Evolutionary conservation across 1,140 invertebrate genomes (phyloP), one percentile per base, ranked within the genome.

Genomic region (Zophobas atratus): DNA sequence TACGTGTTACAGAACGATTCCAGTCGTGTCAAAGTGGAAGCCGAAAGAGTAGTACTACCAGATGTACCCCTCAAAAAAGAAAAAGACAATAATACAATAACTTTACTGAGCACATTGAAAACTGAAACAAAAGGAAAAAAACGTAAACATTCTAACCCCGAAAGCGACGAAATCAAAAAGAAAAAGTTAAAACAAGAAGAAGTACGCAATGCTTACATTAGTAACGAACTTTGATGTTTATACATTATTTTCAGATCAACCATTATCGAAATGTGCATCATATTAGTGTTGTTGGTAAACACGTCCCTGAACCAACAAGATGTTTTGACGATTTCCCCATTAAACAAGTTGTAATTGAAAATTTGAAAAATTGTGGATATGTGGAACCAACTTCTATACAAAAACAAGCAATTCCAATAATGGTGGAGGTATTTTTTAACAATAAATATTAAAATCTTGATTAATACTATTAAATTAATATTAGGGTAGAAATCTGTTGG

Each of bases 381-480:
- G 84, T 84, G 0, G 88, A 89, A 74, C 98, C 98, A 5, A 99
- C 98, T 3, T 93, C 97, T 0, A 94, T 99, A 82, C 98, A 99
- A 88, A 95, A 97, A 90, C 97, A 99, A 88, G 94, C 96, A 0
- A 91, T 99, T 78, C 96, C 98, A 8, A 90, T 94, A 48, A 93
- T 99, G 92, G 85, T 98, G 56, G 88, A 93, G 87, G 93, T 93
- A 85, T 87, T 82, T 82, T 20, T 55, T 67, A 34, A 20, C 20
- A 20, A 20, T 6, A 56, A 67, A 8, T 80, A 43, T 38, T 48
- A 73, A 75, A 35, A 35, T 32, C 57, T 41, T 46, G 2, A 4
- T 53, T 43, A 8, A 70, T 43, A 70, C 48, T 6, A 70, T 8
- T 57, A 70, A 53, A 49, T 87, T 85, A 20, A 20, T 20, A 20